Conservation (phyloP, 2,888 invertebrate genomes). For the Meandrusa payeni region DNA sequence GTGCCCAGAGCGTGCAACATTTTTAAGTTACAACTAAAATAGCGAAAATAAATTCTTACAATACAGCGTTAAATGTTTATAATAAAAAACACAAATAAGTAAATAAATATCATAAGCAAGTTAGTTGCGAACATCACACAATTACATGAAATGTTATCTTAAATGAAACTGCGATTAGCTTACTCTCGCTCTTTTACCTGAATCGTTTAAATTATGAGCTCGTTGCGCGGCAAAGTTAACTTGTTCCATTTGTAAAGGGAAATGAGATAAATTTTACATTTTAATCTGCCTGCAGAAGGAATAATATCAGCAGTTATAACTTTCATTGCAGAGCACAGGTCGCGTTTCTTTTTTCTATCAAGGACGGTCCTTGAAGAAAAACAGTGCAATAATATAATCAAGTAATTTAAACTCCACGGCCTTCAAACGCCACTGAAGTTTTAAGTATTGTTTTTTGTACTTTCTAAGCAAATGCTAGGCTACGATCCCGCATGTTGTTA, state of each 20-base stretch:
- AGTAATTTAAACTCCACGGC: too few relatives aligned
- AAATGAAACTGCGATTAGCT: constrained; percentile 11
- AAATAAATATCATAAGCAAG: background rate
- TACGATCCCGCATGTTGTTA: too few relatives aligned
- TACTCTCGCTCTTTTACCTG: constrained; percentile 8
- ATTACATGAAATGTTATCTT: constrained; percentile 2
- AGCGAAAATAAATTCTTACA: too few relatives aligned
- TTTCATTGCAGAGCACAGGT: background rate
- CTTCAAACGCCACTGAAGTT: too few relatives aligned
- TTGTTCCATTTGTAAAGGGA: constrained; percentile 16
- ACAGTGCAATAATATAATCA: too few relatives aligned
- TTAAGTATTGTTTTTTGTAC: too few relatives aligned
- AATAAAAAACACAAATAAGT: background rate
- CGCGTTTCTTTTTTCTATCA: constrained; percentile 1
- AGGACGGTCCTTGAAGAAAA: too few relatives aligned
- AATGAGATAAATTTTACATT: constrained; percentile 20
- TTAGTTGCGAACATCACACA: background rate
- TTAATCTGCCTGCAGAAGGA: constrained; percentile 5
- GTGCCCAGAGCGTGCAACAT: too few relatives aligned
- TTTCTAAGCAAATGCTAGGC: too few relatives aligned
- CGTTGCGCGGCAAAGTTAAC: constrained; percentile 10
- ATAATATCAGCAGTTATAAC: constrained; percentile 4
- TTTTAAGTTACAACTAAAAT: too few relatives aligned
- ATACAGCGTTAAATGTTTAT: too few relatives aligned
- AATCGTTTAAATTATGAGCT: constrained; percentile 13